Base-by-base conservation (phyloP, 2,797 vertebrate genomes). In the Yasuhikotakia modesta region DNA sequence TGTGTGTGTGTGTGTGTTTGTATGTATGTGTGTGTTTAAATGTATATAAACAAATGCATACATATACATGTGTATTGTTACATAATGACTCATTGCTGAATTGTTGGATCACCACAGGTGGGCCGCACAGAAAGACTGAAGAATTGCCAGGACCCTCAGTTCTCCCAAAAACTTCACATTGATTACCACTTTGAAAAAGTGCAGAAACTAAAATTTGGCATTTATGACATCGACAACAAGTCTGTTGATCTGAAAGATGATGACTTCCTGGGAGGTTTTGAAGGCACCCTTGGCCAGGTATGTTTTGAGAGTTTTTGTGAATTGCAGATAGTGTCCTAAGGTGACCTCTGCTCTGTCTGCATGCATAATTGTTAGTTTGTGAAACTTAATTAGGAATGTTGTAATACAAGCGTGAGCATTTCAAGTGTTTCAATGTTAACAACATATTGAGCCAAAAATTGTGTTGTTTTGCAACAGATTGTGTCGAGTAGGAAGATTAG, bases 221-320 rank as follows among this genome's bases (percentile, higher is more conserved):
- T 97, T 32, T 99, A 98, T 8, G 96, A 98, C 83, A 96, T 96
- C 2, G 96, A 98, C 89, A 99, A 97, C 90, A 90, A 94, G 79
- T 92, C 92, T 21, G 77, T 88, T 2, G 91, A 95, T 73, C 91
- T 98, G 4, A 86, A 70, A 0, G 95, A 98, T 0, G 96, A 99
- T n/a, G 96, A 97, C 88, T 98, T 89, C 86, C 92, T 98, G 7
- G 96, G 97, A 79, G 96, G 93, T 2, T 89, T 91, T 1, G 96
- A 98, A 84, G 91, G 95, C 70, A 95, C 95, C 0, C 87, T 99
- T 84, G 96, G 95, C 70, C 95, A 97, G 96, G 97, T 98, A 87
- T 0, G 70, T 61, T 17, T 64, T 52, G 10, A 24, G 21, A 55
- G 1, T 3, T 3, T 12, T 21, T 12, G 19, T 21, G 8, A 43